Evolutionary conservation across 2,797 vertebrate species (phyloP).

Genomic region (Trematomus bernacchii): DNA sequence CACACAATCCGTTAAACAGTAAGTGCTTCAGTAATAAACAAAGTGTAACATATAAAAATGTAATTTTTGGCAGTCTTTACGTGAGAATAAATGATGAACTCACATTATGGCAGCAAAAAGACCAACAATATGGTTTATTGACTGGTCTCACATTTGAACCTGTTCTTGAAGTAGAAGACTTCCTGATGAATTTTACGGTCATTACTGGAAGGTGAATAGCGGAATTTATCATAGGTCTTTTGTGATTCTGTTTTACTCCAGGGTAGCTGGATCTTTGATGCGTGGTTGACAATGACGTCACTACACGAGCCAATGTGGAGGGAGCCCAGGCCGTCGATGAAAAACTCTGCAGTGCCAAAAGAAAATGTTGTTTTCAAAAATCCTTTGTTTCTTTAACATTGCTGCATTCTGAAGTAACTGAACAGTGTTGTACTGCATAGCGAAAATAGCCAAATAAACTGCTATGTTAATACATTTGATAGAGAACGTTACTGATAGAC

Average conservation of each 20-base stretch:
- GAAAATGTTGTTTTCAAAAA: background rate
- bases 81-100: background rate
- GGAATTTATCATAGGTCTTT: slow-evolving; percentile 87
- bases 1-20: background rate
- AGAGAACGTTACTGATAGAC: slow-evolving; percentile 38
- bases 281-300: slow-evolving; percentile 89
- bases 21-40: background rate
- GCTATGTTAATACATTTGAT: slow-evolving; percentile 2
- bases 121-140: slow-evolving; percentile 57
- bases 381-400: background rate
- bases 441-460: background rate
- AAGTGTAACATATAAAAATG: background rate
- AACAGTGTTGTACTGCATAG: background rate
- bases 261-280: slow-evolving; percentile 86
- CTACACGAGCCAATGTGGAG: slow-evolving; percentile 93
- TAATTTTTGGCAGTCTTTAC: background rate
- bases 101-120: background rate
- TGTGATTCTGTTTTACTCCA: slow-evolving; percentile 85
- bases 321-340: slow-evolving; percentile 90
- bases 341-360: slow-evolving; percentile 88
- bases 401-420: background rate
- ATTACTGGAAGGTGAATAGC: slow-evolving; percentile 74
- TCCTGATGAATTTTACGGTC: slow-evolving; percentile 60
- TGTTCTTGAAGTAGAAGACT: slow-evolving; percentile 91
- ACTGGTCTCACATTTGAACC: slow-evolving; percentile 90